Evolutionary conservation across 2,113 vertebrate species (phyloP).

Genomic region (Oxyruncus cristatus): DNA sequence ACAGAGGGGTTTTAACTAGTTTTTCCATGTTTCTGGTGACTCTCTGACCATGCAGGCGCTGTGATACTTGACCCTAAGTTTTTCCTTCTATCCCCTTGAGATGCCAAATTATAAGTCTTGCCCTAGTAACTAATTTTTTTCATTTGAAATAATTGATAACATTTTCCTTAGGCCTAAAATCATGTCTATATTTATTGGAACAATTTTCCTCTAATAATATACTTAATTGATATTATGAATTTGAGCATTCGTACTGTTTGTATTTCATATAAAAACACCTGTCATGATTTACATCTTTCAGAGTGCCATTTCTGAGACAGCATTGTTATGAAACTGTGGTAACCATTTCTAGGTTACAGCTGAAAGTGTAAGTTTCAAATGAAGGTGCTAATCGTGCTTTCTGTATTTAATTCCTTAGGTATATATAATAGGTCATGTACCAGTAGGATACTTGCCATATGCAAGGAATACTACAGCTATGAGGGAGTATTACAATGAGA

Average conservation of each 20-base stretch:
- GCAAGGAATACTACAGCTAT: slow-evolving; percentile 75
- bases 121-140: background rate
- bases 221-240: background rate
- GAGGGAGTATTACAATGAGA: slow-evolving; percentile 82
- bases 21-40: background rate
- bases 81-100: background rate
- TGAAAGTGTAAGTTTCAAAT: background rate
- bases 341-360: background rate
- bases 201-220: background rate
- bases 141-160: background rate
- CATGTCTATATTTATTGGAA: background rate
- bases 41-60: background rate
- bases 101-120: background rate
- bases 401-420: slow-evolving; percentile 75
- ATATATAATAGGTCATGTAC: slow-evolving; percentile 90
- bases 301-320: background rate
- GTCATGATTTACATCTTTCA: background rate
- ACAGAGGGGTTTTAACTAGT: background rate
- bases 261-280: background rate
- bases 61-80: background rate
- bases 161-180: background rate
- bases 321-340: background rate
- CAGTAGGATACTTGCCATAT: slow-evolving; percentile 87
- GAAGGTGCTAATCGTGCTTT: background rate
- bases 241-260: background rate